Percentiles rank a stretch among this genome's conserved stretches.
Conservation (phyloP, 2,888 invertebrate genomes). For the Drosophila merina region DNA sequence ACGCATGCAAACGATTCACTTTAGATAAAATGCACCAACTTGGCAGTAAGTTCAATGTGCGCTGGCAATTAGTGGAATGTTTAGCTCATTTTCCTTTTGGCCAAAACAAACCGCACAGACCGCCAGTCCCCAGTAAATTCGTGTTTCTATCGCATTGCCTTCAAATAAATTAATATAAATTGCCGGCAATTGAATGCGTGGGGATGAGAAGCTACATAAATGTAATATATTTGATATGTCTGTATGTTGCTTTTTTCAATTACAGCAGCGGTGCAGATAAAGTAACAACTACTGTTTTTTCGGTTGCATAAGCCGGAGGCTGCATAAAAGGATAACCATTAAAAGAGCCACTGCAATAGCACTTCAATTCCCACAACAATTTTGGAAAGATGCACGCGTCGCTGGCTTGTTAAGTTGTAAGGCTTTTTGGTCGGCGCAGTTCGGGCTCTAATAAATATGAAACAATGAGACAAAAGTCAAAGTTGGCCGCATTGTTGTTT, state of each 20-base stretch:
- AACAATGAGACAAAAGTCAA: constrained; percentile 71
- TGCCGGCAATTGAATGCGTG: constrained; percentile 67
- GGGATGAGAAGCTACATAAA: constrained; percentile 49
- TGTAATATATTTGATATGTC: constrained; percentile 51
- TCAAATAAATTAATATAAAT: constrained; percentile 73
- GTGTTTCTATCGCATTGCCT: constrained; percentile 52
- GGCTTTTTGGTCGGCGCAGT: constrained; percentile 28
- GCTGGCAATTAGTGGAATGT: constrained; percentile 44
- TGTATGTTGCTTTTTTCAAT: constrained; percentile 56
- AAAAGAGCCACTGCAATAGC: constrained; percentile 46
- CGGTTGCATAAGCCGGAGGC: constrained; percentile 64
- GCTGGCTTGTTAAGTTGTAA: constrained; percentile 65
- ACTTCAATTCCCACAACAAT: constrained; percentile 67
- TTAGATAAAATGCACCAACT: constrained; percentile 6
- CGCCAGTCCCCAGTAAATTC: constrained; percentile 24
- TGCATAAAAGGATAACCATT: constrained; percentile 77
- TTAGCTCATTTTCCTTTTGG: constrained; percentile 24
- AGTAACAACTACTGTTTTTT: constrained; percentile 40
- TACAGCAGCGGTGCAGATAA: constrained; percentile 42
- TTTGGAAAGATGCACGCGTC: constrained; percentile 73
- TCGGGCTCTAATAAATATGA: constrained; percentile 75
- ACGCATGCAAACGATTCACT: background rate
- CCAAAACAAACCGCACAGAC: constrained; percentile 11
- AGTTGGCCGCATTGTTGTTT: constrained; percentile 42
- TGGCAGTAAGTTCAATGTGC: constrained; percentile 64